Evolutionary conservation across 2,113 vertebrate species (phyloP).

Genomic region (Lathamus discolor): DNA sequence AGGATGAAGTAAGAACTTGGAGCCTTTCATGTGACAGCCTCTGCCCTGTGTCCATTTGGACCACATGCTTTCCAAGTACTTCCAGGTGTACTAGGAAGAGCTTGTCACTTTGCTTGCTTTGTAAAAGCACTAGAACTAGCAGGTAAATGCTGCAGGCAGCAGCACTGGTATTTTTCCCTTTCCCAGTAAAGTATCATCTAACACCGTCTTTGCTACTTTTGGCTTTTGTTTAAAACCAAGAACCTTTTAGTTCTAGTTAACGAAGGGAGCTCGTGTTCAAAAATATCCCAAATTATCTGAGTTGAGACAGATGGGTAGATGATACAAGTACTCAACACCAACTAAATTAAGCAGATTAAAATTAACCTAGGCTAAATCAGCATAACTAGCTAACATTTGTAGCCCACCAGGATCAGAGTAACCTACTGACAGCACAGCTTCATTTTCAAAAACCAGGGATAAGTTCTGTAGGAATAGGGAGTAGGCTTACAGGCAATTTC

Average conservation of each 20-base stretch:
- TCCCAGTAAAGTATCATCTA: neutral
- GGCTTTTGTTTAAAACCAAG: neutral
- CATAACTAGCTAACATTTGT: neutral
- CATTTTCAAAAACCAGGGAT: neutral
- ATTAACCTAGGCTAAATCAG: neutral
- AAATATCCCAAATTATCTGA: neutral
- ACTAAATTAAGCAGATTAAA: conserved; percentile 19
- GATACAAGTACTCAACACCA: neutral
- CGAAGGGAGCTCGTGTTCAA: neutral
- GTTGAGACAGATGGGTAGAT: neutral
- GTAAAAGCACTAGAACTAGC: rapidly evolving
- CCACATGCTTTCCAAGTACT: neutral
- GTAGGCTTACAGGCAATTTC: neutral
- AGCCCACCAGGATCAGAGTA: neutral
- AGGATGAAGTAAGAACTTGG: neutral
- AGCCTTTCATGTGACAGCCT: neutral
- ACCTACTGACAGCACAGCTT: neutral
- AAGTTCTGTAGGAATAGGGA: neutral
- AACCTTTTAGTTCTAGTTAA: neutral
- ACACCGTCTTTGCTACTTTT: neutral
- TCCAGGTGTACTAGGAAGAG: neutral
- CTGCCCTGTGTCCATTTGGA: neutral
- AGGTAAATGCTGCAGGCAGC: neutral
- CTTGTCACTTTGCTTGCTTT: neutral
- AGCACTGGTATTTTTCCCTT: neutral